Percentiles rank a stretch among this genome's conserved stretches.
Evolutionary conservation across 2,888 invertebrate species (phyloP).

Genomic region (Scelioninae gen. 2): DNA sequence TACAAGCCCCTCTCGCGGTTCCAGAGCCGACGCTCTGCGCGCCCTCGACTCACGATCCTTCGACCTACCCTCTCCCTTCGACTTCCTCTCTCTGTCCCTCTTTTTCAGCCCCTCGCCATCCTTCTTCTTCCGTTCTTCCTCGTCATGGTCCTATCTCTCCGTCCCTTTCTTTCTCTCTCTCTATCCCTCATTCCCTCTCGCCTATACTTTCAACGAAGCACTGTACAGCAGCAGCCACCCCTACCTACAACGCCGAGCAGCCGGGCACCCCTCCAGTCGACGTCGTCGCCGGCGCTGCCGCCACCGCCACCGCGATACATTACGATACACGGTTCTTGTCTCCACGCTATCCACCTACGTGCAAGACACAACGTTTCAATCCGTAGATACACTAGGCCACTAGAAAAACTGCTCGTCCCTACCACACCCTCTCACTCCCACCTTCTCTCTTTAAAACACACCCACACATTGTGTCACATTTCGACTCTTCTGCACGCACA

Average conservation of each 20-base stretch:
- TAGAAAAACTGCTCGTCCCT: constrained; percentile 62
- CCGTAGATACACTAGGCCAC: constrained; percentile 66
- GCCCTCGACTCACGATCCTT: constrained; percentile 65
- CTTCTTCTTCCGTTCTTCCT: constrained; percentile 60
- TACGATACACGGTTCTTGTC: constrained; percentile 73
- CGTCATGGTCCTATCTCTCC: constrained; percentile 62
- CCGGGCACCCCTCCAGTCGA: constrained; percentile 66
- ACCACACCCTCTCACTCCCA: constrained; percentile 54
- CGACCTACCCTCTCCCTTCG: constrained; percentile 58
- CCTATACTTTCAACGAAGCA: constrained; percentile 61
- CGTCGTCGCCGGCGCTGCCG: constrained; percentile 66
- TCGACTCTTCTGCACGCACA: constrained; percentile 19
- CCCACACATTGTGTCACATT: constrained; percentile 1
- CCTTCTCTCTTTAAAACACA: constrained; percentile 46
- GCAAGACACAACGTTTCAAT: constrained; percentile 68
- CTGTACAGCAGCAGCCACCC: constrained; percentile 64
- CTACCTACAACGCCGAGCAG: constrained; percentile 64
- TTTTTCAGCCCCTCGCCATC: constrained; percentile 50
- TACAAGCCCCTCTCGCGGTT: constrained; percentile 61
- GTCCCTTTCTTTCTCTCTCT: constrained; percentile 63
- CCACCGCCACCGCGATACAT: constrained; percentile 72
- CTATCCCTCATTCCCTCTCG: constrained; percentile 64
- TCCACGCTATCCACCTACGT: constrained; percentile 70
- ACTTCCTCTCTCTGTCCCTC: constrained; percentile 54
- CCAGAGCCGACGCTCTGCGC: constrained; percentile 65